phyloP scores from a whole-genome alignment of 2,888 invertebrate genomes.

The Scaptomyza caliginosa region DNA sequence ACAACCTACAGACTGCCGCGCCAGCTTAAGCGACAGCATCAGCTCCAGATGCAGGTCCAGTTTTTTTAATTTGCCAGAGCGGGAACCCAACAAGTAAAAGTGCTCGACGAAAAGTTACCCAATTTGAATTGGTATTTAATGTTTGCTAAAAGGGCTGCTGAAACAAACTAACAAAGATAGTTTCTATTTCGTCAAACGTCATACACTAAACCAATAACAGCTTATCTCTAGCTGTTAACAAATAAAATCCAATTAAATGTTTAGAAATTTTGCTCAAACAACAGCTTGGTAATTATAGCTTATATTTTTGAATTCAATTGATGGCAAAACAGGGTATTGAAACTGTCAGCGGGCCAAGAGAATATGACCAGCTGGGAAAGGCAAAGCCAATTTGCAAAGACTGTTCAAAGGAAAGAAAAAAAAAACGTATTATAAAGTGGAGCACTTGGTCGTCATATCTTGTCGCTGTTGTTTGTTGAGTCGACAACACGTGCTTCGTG shows the following conservation, averaged over 20 bases:
- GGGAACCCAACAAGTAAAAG: slow-evolving; percentile 3
- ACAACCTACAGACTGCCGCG: not conserved
- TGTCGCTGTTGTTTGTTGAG: slow-evolving; percentile 12
- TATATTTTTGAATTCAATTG: not conserved
- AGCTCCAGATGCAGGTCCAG: slow-evolving; percentile 28
- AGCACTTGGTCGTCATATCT: slow-evolving; percentile 37
- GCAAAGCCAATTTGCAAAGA: not conserved
- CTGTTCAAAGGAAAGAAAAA: slow-evolving; percentile 1
- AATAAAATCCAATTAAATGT: not conserved
- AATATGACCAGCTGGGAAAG: slow-evolving; percentile 12
- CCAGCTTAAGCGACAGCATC: not conserved
- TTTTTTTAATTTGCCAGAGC: slow-evolving; percentile 7
- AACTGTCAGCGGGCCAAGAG: slow-evolving; percentile 1
- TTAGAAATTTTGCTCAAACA: not conserved
- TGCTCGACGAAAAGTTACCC: slow-evolving; percentile 1
- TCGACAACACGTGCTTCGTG: slow-evolving; percentile 34
- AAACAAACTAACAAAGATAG: no score
- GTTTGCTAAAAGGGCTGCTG: no score
- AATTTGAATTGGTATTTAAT: not conserved
- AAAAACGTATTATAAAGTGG: slow-evolving; percentile 21
- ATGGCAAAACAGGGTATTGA: slow-evolving; percentile 7
- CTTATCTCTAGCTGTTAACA: no score
- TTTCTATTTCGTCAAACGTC: no score
- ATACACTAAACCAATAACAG: no score
- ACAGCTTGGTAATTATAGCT: not conserved